Evolutionary conservation across 1,140 invertebrate species (phyloP), one percentile per base, ranked within the genome.

Genomic region (Drosophila melanica): DNA sequence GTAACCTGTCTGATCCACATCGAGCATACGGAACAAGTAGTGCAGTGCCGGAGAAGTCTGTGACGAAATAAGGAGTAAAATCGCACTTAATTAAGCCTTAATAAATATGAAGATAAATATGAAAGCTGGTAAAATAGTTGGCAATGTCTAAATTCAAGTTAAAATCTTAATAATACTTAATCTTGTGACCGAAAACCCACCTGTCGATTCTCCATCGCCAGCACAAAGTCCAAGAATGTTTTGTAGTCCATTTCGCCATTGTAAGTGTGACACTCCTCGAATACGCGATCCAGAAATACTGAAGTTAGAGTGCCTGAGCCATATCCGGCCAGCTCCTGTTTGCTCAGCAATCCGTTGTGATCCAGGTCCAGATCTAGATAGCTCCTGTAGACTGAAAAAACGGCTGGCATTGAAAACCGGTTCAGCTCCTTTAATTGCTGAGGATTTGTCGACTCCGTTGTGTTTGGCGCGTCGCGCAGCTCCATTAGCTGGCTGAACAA

Each of bases 161-260:
- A n/a, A n/a, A n/a, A n/a, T n/a, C n/a, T n/a, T n/a, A n/a, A n/a
- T n/a, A n/a, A n/a, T n/a, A n/a, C n/a, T n/a, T n/a, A n/a, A n/a
- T n/a, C n/a, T n/a, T n/a, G n/a, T n/a, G n/a, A n/a, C n/a, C n/a
- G n/a, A n/a, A n/a, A n/a, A n/a, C n/a, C n/a, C n/a, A 99, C 98
- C 65, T 96, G 95, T 18, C 97, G 94, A 93, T 99, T 98, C 92
- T 99, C 98, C 70, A 99, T 92, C 0, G 98, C 98, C 27, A 99
- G 93, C 0, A 98, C 97, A 93, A 99, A 97, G 91, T 99, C 98
- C 16, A 99, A 92, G 92, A 98, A 99, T 0, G 97, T 98, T 93
- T 99, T 99, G 92, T 99, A 99, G 92, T 99, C 98, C 96, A 99
- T 99, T 94, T 99, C 98, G 7, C 97, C 98, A 81, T 98, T 96